Conservation (phyloP, 2,113 vertebrate genomes). For the Corythoichthys haematopterus region DNA sequence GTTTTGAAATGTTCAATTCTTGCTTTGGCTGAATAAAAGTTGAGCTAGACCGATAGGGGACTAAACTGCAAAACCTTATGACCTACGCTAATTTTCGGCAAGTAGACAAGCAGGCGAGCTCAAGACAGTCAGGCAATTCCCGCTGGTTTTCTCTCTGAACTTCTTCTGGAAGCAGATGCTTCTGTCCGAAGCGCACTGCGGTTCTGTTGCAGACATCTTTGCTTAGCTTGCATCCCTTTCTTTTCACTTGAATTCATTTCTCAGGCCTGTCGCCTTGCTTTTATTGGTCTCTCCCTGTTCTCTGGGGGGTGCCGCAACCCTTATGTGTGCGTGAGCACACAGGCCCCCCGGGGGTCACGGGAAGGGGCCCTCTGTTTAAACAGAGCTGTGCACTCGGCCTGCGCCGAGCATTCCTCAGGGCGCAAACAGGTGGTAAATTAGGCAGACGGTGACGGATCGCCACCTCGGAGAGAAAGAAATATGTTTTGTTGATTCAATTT, state of each 20-base stretch:
- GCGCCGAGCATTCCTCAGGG: slow-evolving; percentile 55
- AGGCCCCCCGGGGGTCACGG: slow-evolving; percentile 60
- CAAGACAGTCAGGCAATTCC: slow-evolving; percentile 20
- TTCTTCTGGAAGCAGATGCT: slow-evolving; percentile 45
- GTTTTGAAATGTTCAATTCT: background rate
- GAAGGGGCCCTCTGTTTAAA: slow-evolving; percentile 70
- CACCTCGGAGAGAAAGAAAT: slow-evolving; percentile 67
- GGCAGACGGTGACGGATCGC: slow-evolving; percentile 68
- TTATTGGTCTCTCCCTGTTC: slow-evolving; percentile 57
- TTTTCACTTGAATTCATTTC: slow-evolving; percentile 55
- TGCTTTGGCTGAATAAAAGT: background rate
- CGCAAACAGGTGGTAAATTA: slow-evolving; percentile 72
- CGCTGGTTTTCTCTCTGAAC: slow-evolving; percentile 37
- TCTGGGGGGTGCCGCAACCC: slow-evolving; percentile 35
- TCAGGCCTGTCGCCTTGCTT: slow-evolving; percentile 62
- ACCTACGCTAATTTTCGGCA: background rate
- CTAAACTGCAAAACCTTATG: background rate
- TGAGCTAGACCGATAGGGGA: background rate
- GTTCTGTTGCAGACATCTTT: slow-evolving; percentile 33
- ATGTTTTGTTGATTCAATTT: slow-evolving; percentile 73
- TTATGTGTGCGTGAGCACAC: slow-evolving; percentile 49
- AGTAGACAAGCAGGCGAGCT: slow-evolving; percentile 15
- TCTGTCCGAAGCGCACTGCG: slow-evolving; percentile 8
- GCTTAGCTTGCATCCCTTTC: slow-evolving; percentile 38
- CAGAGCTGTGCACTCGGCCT: slow-evolving; percentile 56